These are phyloP conservation scores for Myotis daubentonii DNA, from an alignment of 2,797 vertebrate species.

Conservation along the genomic window DNA sequence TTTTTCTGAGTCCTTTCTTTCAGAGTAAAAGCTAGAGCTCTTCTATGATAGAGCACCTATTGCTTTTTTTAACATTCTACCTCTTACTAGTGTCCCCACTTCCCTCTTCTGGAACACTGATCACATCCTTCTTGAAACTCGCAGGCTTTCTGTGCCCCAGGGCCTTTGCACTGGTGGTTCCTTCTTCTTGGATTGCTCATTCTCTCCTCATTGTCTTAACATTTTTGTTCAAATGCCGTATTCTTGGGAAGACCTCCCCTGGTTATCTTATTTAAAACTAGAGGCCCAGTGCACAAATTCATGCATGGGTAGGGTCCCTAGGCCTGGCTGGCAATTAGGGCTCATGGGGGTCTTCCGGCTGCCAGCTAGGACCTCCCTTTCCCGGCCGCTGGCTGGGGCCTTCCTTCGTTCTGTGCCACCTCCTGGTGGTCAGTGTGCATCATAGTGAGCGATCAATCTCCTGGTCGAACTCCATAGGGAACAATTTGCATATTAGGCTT, in stretches of 20 bases:
- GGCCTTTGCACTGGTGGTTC: background rate
- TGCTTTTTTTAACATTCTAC: too few relatives aligned
- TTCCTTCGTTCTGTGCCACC: fast-evolving
- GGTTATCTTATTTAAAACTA: background rate
- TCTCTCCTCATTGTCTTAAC: too few relatives aligned
- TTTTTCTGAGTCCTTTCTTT: background rate
- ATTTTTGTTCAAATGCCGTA: background rate
- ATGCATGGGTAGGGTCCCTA: too few relatives aligned
- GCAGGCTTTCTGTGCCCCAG: background rate
- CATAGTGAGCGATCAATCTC: too few relatives aligned
- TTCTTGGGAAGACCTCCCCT: background rate
- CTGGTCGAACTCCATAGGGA: fast-evolving
- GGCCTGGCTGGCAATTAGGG: too few relatives aligned
- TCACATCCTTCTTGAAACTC: background rate
- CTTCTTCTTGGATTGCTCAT: background rate
- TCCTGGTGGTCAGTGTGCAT: too few relatives aligned
- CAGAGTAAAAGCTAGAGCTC: background rate
- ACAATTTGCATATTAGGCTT: too few relatives aligned
- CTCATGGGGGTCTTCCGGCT: too few relatives aligned
- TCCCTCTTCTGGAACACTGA: background rate
- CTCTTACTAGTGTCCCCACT: background rate
- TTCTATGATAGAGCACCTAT: background rate
- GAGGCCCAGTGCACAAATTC: too few relatives aligned
- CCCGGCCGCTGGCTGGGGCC: too few relatives aligned
- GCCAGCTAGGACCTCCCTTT: too few relatives aligned